These are phyloP conservation scores for Cryptops parisi DNA, from an alignment of 2,888 invertebrate species.

Conservation along the genomic window DNA sequence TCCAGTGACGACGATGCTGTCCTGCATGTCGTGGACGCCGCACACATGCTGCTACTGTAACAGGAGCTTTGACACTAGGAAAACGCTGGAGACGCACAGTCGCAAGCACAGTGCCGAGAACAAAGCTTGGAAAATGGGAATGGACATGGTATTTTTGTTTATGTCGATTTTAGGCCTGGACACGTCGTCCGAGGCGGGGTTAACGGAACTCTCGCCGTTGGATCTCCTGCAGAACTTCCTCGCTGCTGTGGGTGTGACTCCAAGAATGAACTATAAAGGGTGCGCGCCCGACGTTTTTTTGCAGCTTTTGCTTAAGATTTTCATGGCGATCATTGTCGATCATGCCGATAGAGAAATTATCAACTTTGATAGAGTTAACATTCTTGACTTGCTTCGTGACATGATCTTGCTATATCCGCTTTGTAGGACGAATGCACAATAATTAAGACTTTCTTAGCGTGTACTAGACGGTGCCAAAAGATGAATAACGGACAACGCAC, in stretches of 20 bases:
- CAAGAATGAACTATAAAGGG: neutral
- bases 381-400: neutral
- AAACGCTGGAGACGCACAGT: neutral
- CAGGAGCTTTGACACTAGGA: neutral
- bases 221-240: neutral
- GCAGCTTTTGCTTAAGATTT: neutral
- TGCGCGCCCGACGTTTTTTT: neutral
- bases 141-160: constrained; percentile 3
- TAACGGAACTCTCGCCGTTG: neutral
- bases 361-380: neutral
- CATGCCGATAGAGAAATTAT: neutral
- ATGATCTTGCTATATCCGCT: neutral
- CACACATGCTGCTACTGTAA: neutral
- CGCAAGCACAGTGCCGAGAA: neutral
- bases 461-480: too few relatives aligned
- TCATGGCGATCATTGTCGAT: neutral
- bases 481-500: too few relatives aligned
- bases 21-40: neutral
- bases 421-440: neutral
- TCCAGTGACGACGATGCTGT: too few relatives aligned
- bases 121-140: constrained; percentile 3
- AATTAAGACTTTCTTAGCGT: too few relatives aligned
- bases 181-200: neutral
- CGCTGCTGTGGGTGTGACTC: neutral
- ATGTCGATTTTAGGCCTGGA: constrained; percentile 7